Base-by-base conservation (phyloP, 2,113 vertebrate genomes). In the Lepisosteus oculatus region DNA sequence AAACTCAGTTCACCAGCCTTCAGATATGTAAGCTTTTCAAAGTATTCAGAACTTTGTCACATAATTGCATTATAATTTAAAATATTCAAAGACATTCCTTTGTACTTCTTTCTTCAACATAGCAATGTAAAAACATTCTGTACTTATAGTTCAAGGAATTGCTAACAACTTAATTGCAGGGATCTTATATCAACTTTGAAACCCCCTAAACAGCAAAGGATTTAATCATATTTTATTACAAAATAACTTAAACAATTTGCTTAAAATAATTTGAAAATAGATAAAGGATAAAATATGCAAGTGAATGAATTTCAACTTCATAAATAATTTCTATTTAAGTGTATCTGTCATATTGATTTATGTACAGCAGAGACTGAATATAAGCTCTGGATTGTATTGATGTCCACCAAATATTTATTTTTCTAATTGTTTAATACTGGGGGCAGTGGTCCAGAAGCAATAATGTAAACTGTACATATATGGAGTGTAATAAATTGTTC, bases 241-340 rank as follows among this genome's bases (percentile, higher is more conserved):
- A 73, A 73, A 72, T 72, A 69, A 77, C 73, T 73, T 59, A 62
- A 62, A 17, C 67, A 70, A 77, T 64, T 76, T 72, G 54, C 70
- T 68, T 65, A 72, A 55, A 65, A 61, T 65, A 68, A 68, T 76
- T 72, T 44, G 44, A 66, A 43, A 71, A 71, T 44, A 51, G 55
- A 55, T 8, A 6, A 5, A 51, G 47, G 3, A 9, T 13, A 0
- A 14, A 69, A 71, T 85, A 77, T 68, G 85, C 74, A 63, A 62
- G 69, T 64, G 80, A 81, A 84, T 77, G 76, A 80, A 79, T 80
- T 78, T 68, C 41, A 45, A 61, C 74, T 83, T 82, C 77, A 70
- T 73, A 72, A 77, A 78, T 85, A 82, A 85, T 86, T 86, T 83
- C 80, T 74, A 81, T 75, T 83, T 87, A 81, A 85, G 62, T 74